These are phyloP conservation scores for Oxyruncus cristatus DNA, from an alignment of 2,113 vertebrate species.

Conservation along the genomic window DNA sequence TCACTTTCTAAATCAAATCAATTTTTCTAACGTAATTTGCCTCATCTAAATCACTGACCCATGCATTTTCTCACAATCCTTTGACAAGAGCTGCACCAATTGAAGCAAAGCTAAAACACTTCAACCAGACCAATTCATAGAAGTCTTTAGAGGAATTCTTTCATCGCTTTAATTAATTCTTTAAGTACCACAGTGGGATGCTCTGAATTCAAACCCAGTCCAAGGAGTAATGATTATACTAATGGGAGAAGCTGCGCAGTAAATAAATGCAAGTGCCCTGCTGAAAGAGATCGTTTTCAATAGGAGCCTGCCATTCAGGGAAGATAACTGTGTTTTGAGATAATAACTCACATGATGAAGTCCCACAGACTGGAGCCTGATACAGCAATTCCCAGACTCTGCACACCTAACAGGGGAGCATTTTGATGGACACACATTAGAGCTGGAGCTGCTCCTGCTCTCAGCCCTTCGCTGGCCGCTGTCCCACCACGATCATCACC, in stretches of 20 bases:
- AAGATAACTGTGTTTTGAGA: background rate
- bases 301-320: background rate
- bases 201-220: constrained; percentile 60
- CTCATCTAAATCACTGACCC: constrained; percentile 51
- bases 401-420: background rate
- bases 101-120: constrained; percentile 54
- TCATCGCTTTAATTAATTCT: constrained; percentile 66
- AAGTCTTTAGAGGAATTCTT: constrained; percentile 63
- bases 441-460: background rate
- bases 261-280: constrained; percentile 61
- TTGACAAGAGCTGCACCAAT: constrained; percentile 53
- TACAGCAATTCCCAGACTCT: background rate
- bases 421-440: background rate
- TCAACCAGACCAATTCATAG: constrained; percentile 50
- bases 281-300: constrained; percentile 4
- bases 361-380: background rate
- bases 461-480: background rate
- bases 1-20: constrained; percentile 58
- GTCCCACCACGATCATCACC: rapidly evolving
- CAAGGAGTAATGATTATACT: constrained; percentile 65
- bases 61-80: constrained; percentile 42
- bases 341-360: background rate
- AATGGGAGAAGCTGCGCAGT: constrained; percentile 63
- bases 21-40: constrained; percentile 59
- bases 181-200: constrained; percentile 59